Conservation (phyloP, 2,888 invertebrate genomes). For the Sinodicranocentrus sp. region DNA sequence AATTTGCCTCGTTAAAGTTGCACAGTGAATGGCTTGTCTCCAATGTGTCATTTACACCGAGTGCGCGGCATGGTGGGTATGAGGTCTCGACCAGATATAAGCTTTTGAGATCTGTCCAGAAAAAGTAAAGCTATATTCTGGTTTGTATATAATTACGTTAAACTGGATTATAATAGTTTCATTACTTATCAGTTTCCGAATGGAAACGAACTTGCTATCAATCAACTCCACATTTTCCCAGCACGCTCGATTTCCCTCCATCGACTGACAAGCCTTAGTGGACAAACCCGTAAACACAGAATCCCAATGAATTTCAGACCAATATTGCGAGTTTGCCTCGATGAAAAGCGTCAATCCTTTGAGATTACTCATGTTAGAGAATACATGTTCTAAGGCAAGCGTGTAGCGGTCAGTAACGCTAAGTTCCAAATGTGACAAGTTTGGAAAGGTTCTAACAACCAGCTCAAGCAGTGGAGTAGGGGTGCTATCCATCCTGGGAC, state of each 20-base stretch:
- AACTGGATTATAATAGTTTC: neutral
- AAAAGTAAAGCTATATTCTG: neutral
- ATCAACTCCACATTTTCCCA: slow-evolving; percentile 7
- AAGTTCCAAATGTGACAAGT: slow-evolving; percentile 29
- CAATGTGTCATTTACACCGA: neutral
- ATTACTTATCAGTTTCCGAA: slow-evolving; percentile 22
- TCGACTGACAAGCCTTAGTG: neutral
- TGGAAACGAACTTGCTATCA: slow-evolving; percentile 25
- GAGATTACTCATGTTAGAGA: slow-evolving; percentile 2
- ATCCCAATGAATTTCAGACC: slow-evolving; percentile 28
- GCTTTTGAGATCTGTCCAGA: slow-evolving; percentile 21
- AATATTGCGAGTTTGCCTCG: slow-evolving; percentile 8
- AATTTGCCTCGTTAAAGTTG: slow-evolving; percentile 28
- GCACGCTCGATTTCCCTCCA: slow-evolving; percentile 11
- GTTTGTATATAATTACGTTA: no score
- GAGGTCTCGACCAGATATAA: slow-evolving; percentile 34
- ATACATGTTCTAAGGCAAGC: slow-evolving; percentile 5
- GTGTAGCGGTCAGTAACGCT: neutral
- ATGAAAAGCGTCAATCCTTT: slow-evolving; percentile 27
- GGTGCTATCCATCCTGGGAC: slow-evolving; percentile 22
- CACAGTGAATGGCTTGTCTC: slow-evolving; percentile 8
- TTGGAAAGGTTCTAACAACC: neutral
- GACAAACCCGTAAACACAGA: slow-evolving; percentile 24
- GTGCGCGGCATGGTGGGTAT: slow-evolving; percentile 27
- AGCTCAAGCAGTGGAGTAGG: neutral